Percentiles rank a stretch among this genome's conserved stretches.
Evolutionary conservation across 2,797 vertebrate species (phyloP).

Genomic region (Tangara arthus): DNA sequence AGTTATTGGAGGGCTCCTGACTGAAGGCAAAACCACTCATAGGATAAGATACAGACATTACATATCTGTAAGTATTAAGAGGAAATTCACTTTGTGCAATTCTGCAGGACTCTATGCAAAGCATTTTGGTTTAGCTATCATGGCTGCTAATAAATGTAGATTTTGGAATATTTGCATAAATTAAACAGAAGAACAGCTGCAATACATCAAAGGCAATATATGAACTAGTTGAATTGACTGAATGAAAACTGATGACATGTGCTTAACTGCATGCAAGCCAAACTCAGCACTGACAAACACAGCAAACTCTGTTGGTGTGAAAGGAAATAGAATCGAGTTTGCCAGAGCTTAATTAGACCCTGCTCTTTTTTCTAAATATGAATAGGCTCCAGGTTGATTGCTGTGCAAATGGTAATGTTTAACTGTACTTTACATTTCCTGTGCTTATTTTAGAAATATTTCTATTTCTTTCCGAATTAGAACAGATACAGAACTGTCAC

Average conservation of each 20-base stretch:
- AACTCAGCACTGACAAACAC: not conserved
- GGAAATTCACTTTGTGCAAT: not conserved
- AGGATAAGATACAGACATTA: not conserved
- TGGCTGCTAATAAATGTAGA: slow-evolving; percentile 26
- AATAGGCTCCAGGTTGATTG: slow-evolving; percentile 33
- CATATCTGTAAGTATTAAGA: not conserved
- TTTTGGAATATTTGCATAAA: slow-evolving; percentile 50
- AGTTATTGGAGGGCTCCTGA: not conserved
- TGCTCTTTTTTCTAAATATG: slow-evolving; percentile 1
- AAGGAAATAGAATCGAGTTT: slow-evolving; percentile 1
- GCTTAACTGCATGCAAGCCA: slow-evolving; percentile 1
- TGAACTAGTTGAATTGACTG: slow-evolving; percentile 25
- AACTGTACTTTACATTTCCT: not conserved
- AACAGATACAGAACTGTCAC: not conserved
- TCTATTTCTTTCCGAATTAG: not conserved
- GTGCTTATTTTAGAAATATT: slow-evolving; percentile 54
- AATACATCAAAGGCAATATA: slow-evolving; percentile 46
- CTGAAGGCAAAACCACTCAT: not conserved
- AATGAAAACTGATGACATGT: slow-evolving; percentile 56
- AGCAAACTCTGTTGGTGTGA: not conserved
- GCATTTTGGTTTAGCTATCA: not conserved
- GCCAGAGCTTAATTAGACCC: slow-evolving; percentile 17
- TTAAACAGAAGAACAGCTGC: slow-evolving; percentile 58
- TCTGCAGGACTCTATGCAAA: not conserved
- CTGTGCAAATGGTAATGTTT: slow-evolving; percentile 10